Evolutionary conservation across 2,888 invertebrate genomes (phyloP).

Genomic region (Sarcophaga rosellei): DNA sequence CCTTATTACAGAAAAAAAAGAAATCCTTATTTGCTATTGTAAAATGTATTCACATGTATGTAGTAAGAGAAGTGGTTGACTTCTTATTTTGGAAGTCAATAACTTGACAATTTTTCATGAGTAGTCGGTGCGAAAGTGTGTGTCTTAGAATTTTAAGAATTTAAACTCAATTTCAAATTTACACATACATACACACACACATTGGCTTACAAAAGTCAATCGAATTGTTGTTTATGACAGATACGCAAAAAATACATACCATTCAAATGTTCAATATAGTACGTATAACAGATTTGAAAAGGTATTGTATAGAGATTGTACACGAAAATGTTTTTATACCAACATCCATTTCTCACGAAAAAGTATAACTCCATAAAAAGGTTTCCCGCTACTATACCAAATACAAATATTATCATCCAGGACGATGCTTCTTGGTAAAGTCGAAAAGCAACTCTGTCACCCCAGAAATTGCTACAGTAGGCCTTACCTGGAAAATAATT

Average conservation of each 20-base stretch:
- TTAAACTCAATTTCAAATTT: conserved; percentile 77
- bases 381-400: too few relatives aligned
- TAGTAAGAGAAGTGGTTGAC: conserved; percentile 31
- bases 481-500: too few relatives aligned
- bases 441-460: too few relatives aligned
- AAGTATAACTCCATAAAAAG: too few relatives aligned
- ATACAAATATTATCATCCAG: too few relatives aligned
- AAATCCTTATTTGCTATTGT: conserved; percentile 30
- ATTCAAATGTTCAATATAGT: conserved; percentile 26
- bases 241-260: conserved; percentile 19
- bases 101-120: conserved; percentile 9
- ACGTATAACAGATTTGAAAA: not conserved
- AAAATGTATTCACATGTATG: conserved; percentile 2
- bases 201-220: conserved; percentile 67
- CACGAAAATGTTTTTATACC: conserved; percentile 28
- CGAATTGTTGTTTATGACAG: conserved; percentile 45
- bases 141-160: conserved; percentile 78
- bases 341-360: too few relatives aligned
- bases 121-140: conserved; percentile 63
- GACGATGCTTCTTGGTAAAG: too few relatives aligned
- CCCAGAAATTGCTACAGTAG: too few relatives aligned
- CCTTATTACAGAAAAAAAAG: conserved; percentile 32
- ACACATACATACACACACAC: conserved; percentile 65
- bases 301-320: conserved; percentile 21
- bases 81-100: conserved; percentile 41